Base-by-base conservation (phyloP, 2,888 invertebrate genomes). In the Eumerus sabulonum region DNA sequence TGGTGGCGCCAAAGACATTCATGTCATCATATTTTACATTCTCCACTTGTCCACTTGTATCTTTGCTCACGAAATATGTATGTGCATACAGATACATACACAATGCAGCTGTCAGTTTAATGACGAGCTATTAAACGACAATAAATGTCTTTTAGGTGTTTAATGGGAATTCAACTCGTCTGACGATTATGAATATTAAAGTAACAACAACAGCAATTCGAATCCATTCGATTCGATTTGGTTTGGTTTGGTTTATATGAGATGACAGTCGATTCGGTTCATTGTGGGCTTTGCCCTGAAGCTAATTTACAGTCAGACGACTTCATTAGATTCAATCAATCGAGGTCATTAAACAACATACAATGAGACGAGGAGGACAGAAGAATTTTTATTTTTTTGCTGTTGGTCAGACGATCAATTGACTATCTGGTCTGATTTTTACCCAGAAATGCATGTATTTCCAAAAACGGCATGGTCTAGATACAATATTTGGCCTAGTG, bases 271-370 rank as follows among this genome's bases (percentile, higher is more conserved):
- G 11, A 40, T 40, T 27, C 27, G n/a, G n/a, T n/a, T n/a, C n/a
- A n/a, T n/a, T n/a, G 27, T 27, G 27, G 27, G 27, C 27, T 27
- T 27, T 27, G 64, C 27, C 35, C 54, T 63, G 68, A 14, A 45
- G 79, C 68, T 79, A 79, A 79, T 79, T 64, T 79, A 70, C 54
- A 60, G 74, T 79, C 79, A 68, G 79, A 79, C 79, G 17, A 64
- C 79, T 79, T 79, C 63, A 79, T 79, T 79, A 79, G 74, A 74
- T 74, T 68, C 79, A 79, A 79, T 79, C 79, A 79, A 79, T 44
- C 7, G 13, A 27, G 59, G 74, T 79, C 74, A 74, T 79, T 79
- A 79, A 79, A 68, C 64, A 68, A n/a, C 11, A n/a, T 48, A 48
- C 45, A 45, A 11, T 16, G 35, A 53, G 45, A 66, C 51, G 62